Base-by-base conservation (phyloP, 2,888 invertebrate species). In the Cenopis cana region DNA sequence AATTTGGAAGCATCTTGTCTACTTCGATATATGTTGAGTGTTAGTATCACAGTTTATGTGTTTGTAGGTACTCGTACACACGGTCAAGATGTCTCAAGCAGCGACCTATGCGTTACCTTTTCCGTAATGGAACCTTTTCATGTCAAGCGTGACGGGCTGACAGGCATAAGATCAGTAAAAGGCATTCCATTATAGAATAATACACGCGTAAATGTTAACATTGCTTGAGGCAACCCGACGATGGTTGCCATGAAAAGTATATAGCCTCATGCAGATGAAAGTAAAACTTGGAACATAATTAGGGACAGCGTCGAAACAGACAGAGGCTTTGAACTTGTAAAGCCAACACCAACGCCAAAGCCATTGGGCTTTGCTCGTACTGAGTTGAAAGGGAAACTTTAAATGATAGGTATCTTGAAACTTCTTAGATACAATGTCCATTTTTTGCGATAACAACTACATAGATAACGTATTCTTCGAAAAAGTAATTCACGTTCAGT, bases 381-480 rank as follows among this genome's bases (percentile, higher is more conserved):
- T 17, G 20, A 59, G 59, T 59, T 59, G 59, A 59, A 59, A 59
- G 59, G 41, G 59, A 59, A 59, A 59, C 59, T 59, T 59, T 59
- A 41, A 38, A 18, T 38, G 41, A 24, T 59, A n/a, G n/a, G n/a
- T n/a, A 59, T 41, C 41, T 59, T 38, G 59, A 10, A 57, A 36
- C 36, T 59, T 59, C 20, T 59, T 59, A 20, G n/a, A 24, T 20
- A n/a, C 41, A 20, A 10, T 9, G 20, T 41, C 24, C 41, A 41
- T 59, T 33, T 55, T 33, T 56, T 36, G 17, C n/a, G 59, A 41
- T 24, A 59, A 38, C 33, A 17, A 18, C 9, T 33, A 33, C n/a
- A 46, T 46, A n/a, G n/a, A 46, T n/a, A n/a, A 46, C n/a, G 46
- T n/a, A n/a, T n/a, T n/a, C n/a, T n/a, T n/a, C n/a, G n/a, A n/a